Percentiles rank a stretch among this genome's conserved stretches.
phyloP scores from a whole-genome alignment of 2,888 invertebrate genomes.

The Ichneumon xanthorius region DNA sequence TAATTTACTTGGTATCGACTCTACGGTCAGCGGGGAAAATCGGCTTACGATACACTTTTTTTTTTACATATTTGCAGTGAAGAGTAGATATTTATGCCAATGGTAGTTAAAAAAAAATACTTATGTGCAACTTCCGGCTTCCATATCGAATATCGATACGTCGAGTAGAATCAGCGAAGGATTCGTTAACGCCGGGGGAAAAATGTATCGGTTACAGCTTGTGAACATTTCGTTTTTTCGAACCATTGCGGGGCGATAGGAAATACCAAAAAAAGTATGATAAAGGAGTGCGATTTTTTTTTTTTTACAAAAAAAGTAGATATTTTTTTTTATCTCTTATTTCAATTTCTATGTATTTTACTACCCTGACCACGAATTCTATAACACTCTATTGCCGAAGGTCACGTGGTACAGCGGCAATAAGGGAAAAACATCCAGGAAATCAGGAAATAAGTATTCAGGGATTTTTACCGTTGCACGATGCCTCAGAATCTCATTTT shows the following conservation, averaged over 20 bases:
- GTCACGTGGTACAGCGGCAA: no score
- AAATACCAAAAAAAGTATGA: neutral
- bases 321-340: no score
- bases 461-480: no score
- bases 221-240: no score
- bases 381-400: no score
- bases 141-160: neutral
- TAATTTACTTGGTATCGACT: neutral
- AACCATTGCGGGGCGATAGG: neutral
- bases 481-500: no score
- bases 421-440: no score
- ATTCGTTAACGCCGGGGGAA: neutral
- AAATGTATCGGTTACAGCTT: no score
- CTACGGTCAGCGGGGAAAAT: neutral
- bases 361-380: no score
- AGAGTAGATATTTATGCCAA: neutral
- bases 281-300: neutral
- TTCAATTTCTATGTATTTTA: no score
- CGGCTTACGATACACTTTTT: neutral
- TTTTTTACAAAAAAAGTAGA: no score
- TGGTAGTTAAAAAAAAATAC: neutral
- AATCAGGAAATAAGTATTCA: no score
- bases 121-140: neutral
- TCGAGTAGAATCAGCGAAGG: neutral
- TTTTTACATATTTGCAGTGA: neutral